Base-by-base conservation (phyloP, 1,140 invertebrate genomes). In the Homalodisca vitripennis region DNA sequence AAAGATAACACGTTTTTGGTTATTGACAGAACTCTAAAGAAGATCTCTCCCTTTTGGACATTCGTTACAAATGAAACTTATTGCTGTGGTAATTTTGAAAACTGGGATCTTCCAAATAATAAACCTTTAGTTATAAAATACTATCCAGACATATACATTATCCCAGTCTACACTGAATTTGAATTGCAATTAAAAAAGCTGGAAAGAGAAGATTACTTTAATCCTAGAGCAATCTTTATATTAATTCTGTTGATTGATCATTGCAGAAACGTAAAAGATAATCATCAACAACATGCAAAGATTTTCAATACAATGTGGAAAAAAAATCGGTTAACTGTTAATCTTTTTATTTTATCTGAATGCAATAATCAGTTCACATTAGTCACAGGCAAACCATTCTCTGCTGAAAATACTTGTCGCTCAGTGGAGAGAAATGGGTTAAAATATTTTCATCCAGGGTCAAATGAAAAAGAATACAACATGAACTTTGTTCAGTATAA, bases 281-380 rank as follows among this genome's bases (percentile, higher is more conserved):
- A 30, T 24, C 12, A 13, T 30, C 6, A 6, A 3, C 24, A 27
- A 30, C 26, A 3, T 60, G 55, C n/a, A 10, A 60, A 60, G 2
- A 60, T 26, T 60, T 60, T 60, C 27, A 60, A 60, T n/a, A 27
- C 26, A 6, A 3, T 60, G 26, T 60, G 55, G 55, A 12, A 12
- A 27, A 13, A 30, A 3, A 60, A 60, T 60, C 6, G 26, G 27
- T 60, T 60, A 27, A 26, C 22, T 27, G 2, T 26, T 27, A 26
- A 13, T 60, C 55, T 60, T 6, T 27, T 60, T n/a, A 27, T 30
- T 13, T 24, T 26, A 3, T 60, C 22, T 30, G 55, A 26, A 27
- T 60, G 55, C 29, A 26, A 60, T 10, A 12, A 30, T 29, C 22
- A 26, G 3, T 26, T 60, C 10, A 27, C 55, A 6, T 3, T 60